Evolutionary conservation across 2,888 invertebrate genomes (phyloP).

Genomic region (Griposia aprilina): DNA sequence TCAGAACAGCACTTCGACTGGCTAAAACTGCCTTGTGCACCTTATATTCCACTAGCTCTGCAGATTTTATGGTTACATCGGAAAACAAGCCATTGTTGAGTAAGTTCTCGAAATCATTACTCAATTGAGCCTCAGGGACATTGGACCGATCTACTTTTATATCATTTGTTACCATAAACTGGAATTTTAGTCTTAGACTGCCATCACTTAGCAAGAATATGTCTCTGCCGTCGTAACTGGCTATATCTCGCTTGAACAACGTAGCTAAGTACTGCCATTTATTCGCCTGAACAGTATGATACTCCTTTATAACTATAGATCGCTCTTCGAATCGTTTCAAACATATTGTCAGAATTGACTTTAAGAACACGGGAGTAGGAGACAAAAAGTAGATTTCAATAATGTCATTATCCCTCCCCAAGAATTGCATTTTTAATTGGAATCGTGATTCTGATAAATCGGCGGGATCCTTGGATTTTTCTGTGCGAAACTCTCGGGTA

Average conservation of each 20-base stretch:
- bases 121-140: conserved; percentile 81
- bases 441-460: conserved; percentile 77
- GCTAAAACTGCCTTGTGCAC: conserved; percentile 87
- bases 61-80: conserved; percentile 85
- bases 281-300: conserved; percentile 84
- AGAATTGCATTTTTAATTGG: conserved; percentile 85
- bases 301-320: conserved; percentile 85
- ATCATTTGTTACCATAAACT: conserved; percentile 85
- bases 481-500: conserved; percentile 82
- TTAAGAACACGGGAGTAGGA: conserved; percentile 82
- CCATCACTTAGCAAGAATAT: conserved; percentile 83
- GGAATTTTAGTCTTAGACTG: conserved; percentile 84
- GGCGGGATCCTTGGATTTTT: conserved; percentile 76
- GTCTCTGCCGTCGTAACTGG: conserved; percentile 80
- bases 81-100: conserved; percentile 83
- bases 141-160: conserved; percentile 81
- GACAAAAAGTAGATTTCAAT: conserved; percentile 86
- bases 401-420: conserved; percentile 84
- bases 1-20: conserved; percentile 84
- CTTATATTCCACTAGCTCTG: conserved; percentile 82
- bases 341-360: conserved; percentile 84
- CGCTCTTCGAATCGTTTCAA: conserved; percentile 86
- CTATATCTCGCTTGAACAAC: conserved; percentile 83
- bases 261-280: conserved; percentile 88
- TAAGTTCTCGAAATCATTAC: conserved; percentile 84